A percentile compares a stretch with the other conserved stretches of the same genome.
Conservation (phyloP, 2,888 invertebrate species). For the Brenthis ino region DNA sequence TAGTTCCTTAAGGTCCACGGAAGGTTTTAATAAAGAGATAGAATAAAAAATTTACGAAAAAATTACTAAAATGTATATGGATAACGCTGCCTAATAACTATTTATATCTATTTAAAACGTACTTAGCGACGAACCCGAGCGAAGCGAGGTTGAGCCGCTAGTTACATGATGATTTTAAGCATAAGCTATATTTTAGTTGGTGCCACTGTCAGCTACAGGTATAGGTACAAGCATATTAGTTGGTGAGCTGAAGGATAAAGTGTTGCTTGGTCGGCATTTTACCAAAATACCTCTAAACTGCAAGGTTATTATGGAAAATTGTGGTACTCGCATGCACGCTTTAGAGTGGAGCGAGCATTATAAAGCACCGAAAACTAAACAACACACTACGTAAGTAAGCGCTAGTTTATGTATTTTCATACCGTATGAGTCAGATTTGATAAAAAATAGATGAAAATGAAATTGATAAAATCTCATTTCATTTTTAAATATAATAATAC, state of each 20-base stretch:
- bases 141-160: no score
- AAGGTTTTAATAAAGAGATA: no score
- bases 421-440: no score
- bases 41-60: no score
- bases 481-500: neutral
- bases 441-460: no score
- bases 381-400: constrained; percentile 54
- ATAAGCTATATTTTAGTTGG: constrained; percentile 47
- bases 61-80: no score
- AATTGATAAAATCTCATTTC: neutral
- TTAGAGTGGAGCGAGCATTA: constrained; percentile 78
- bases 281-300: constrained; percentile 75
- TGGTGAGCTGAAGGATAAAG: constrained; percentile 82
- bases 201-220: constrained; percentile 82
- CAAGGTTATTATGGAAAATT: constrained; percentile 78
- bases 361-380: constrained; percentile 69
- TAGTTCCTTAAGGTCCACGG: no score
- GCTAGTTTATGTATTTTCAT: neutral
- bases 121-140: no score
- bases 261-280: constrained; percentile 84
- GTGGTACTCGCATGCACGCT: constrained; percentile 77
- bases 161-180: neutral
- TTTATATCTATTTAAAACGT: no score
- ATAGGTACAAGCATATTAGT: constrained; percentile 85
- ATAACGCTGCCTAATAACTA: no score